Evolutionary conservation across 2,113 vertebrate genomes (phyloP).

Genomic region (Castor canadensis): DNA sequence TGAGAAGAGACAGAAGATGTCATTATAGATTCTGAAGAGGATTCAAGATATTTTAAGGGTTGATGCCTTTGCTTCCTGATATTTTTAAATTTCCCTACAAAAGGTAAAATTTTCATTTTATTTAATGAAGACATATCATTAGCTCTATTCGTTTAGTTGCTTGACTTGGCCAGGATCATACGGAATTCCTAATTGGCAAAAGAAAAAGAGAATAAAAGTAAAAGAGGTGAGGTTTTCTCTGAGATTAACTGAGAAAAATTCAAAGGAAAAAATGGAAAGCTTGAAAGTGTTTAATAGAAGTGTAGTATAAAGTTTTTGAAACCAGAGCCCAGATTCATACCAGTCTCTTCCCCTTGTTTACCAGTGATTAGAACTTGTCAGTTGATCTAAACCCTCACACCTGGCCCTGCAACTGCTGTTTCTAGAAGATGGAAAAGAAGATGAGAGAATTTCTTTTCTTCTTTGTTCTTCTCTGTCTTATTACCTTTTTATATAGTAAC

Average conservation of each 20-base stretch:
- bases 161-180: conserved; percentile 1
- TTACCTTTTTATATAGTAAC: not conserved
- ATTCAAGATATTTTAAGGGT: conserved; percentile 56
- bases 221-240: not conserved
- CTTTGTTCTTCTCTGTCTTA: not conserved
- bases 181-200: conserved; percentile 38
- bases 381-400: not conserved
- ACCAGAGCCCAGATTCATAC: not conserved
- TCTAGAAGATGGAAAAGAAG: not conserved
- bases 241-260: conserved; percentile 20
- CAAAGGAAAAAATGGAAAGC: not conserved
- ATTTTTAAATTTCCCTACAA: conserved; percentile 45
- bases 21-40: conserved; percentile 62
- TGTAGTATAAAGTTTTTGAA: not conserved
- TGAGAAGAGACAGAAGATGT: conserved; percentile 54
- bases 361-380: not conserved
- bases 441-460: not conserved
- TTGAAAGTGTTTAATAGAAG: not conserved
- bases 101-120: conserved; percentile 41
- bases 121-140: conserved; percentile 65
- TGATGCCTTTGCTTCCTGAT: not conserved
- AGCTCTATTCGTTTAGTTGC: not conserved
- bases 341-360: not conserved
- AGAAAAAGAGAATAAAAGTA: conserved; percentile 32
- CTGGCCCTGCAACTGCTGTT: not conserved